These are phyloP conservation scores for Pseudomyrmex sp. DNA, from an alignment of 1,140 invertebrate genomes.

Conservation along the genomic window DNA sequence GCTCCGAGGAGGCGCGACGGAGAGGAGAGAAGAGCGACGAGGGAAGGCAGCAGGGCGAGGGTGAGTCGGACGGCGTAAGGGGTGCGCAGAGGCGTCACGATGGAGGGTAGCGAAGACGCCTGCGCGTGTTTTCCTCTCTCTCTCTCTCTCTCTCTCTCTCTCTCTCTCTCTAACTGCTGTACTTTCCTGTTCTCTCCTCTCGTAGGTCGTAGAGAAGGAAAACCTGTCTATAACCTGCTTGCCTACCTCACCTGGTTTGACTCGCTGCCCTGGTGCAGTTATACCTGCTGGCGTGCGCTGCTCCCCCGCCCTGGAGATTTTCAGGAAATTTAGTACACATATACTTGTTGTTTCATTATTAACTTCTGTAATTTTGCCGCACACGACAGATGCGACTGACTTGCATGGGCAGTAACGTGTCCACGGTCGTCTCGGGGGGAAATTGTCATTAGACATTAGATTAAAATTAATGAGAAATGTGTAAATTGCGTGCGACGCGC, in stretches of 20 bases:
- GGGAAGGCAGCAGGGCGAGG: slow-evolving; percentile 15
- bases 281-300: background rate
- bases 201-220: slow-evolving; percentile 58
- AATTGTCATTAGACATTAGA: background rate
- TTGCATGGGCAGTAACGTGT: background rate
- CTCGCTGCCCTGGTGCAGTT: background rate
- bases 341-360: background rate
- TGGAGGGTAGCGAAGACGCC: slow-evolving; percentile 68
- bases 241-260: background rate
- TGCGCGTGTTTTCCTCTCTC: slow-evolving; percentile 68
- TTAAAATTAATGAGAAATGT: slow-evolving; percentile 6
- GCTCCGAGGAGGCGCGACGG: slow-evolving; percentile 60
- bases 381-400: background rate
- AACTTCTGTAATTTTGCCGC: slow-evolving; percentile 25
- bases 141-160: slow-evolving; percentile 37
- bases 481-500: background rate
- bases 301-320: background rate
- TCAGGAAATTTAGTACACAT: background rate
- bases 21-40: slow-evolving; percentile 31
- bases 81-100: slow-evolving; percentile 66
- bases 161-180: slow-evolving; percentile 56
- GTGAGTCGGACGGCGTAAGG: slow-evolving; percentile 50
- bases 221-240: background rate
- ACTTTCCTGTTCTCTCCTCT: slow-evolving; percentile 58
- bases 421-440: background rate